phyloP scores from a whole-genome alignment of 2,113 vertebrate species.

The Ceuthmochares aereus region DNA sequence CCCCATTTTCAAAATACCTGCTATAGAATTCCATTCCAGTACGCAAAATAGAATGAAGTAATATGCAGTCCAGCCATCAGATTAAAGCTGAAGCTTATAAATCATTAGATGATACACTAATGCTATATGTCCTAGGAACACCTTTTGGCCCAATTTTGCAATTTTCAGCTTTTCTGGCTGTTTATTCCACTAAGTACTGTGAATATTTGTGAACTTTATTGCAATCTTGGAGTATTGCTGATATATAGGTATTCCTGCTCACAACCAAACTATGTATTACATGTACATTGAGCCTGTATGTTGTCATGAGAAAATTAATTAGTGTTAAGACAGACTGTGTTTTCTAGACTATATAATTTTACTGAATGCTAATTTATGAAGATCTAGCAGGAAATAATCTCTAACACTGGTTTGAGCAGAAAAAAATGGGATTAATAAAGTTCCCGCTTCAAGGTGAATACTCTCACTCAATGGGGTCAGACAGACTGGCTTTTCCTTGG shows the following conservation, averaged over 20 bases:
- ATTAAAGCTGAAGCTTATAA: not conserved
- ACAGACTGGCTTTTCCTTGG: not conserved
- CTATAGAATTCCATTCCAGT: not conserved
- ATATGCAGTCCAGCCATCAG: not conserved
- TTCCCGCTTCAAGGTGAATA: not conserved
- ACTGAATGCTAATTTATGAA: not conserved
- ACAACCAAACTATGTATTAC: accelerated
- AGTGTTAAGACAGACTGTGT: not conserved
- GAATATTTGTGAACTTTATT: not conserved
- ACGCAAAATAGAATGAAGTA: not conserved
- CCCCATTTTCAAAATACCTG: not conserved
- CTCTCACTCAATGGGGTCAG: not conserved
- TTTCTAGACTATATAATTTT: not conserved
- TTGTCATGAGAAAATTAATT: not conserved
- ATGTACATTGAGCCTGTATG: not conserved
- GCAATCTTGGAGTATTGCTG: not conserved
- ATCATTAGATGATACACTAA: not conserved
- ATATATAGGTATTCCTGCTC: not conserved
- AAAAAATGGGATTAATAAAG: not conserved
- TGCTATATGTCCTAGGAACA: not conserved
- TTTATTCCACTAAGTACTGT: not conserved
- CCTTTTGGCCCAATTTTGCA: not conserved
- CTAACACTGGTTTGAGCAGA: not conserved
- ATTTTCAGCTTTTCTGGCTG: not conserved
- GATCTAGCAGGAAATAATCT: not conserved